Base-by-base conservation (phyloP, 30 jellyfish, hydroid and myxozoan genomes). In the Mastigias papua region DNA sequence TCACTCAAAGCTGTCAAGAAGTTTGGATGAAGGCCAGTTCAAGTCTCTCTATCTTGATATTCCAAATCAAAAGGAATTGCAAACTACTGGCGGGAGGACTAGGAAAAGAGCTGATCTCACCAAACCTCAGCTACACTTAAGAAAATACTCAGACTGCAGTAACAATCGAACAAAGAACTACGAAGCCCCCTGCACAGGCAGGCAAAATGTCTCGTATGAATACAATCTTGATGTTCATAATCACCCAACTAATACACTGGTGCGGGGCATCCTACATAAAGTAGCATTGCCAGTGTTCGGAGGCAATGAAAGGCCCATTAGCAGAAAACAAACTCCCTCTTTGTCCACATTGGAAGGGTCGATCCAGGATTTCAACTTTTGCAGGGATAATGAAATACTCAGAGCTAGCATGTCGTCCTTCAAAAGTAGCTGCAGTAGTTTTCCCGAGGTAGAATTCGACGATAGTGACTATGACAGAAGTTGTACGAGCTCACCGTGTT, bases 391-490 rank as follows among this genome's bases (percentile, higher is more conserved):
- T 23, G 88, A 77, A 2, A 28, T 11, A 28, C 50, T 30, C 31
- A 77, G 76, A 31, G 13, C 67, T 27, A 77, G 88, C 46, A 64
- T 64, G 88, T 77, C 88, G 4, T 77, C 88, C 15, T 77, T 77
- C 23, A 58, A 37, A 33, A 77, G 88, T 28, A 77, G 88, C 67
- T 77, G 88, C 67, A 60, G 88, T 28, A 77, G 76, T 34, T 77
- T 77, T 32, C 76, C 75, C 25, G 88, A 77, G 28, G 64, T 77
- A 17, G 88, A 77, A 29, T 77, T 77, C n/a, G 78, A 50, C 61
- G 88, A 77, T 48, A 77, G 78, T 57, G 75, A 77, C 66, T 58
- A 34, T 57, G 78, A 54, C 76, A 57, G 88, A 77, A 77, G 88
- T 31, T 25, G 78, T 35, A 37, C 83, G 4, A 72, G 83, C 23